A percentile compares a stretch with the other conserved stretches of the same genome.
Conservation (phyloP, 37 sponge, comb jelly and placozoan species). For the Hexactinellida sp. region DNA sequence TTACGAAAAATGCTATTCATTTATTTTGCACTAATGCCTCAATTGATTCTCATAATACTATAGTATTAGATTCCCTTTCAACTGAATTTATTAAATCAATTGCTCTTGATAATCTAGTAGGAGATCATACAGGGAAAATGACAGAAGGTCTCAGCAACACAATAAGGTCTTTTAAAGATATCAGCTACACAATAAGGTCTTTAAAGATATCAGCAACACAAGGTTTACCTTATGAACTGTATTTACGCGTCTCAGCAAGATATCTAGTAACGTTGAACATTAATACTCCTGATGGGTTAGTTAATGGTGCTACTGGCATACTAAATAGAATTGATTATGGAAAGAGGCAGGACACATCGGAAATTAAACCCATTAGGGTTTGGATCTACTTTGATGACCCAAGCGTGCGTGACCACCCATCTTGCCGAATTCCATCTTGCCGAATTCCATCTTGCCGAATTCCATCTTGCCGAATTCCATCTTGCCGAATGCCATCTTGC, state of each 20-base stretch:
- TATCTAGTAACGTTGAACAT: too few species aligned
- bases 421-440: too few species aligned
- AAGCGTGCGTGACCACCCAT: too few species aligned
- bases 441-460: too few species aligned
- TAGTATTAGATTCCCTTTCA: neutral
- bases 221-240: conserved; percentile 16
- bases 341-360: neutral
- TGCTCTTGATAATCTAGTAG: neutral
- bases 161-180: too few species aligned
- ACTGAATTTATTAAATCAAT: neutral
- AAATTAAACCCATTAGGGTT: neutral
- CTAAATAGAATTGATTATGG: neutral
- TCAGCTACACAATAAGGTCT: too few species aligned
- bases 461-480: too few species aligned
- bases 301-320: neutral
- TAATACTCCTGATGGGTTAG: too few species aligned
- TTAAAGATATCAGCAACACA: neutral
- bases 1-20: neutral
- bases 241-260: too few species aligned
- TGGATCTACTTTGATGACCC: too few species aligned
- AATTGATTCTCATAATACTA: neutral
- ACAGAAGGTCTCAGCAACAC: neutral
- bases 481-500: too few species aligned
- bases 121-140: neutral
- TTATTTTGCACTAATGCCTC: neutral